These are phyloP conservation scores for Toxotes lorentzi DNA, from an alignment of 2,797 vertebrate genomes.

Conservation along the genomic window DNA sequence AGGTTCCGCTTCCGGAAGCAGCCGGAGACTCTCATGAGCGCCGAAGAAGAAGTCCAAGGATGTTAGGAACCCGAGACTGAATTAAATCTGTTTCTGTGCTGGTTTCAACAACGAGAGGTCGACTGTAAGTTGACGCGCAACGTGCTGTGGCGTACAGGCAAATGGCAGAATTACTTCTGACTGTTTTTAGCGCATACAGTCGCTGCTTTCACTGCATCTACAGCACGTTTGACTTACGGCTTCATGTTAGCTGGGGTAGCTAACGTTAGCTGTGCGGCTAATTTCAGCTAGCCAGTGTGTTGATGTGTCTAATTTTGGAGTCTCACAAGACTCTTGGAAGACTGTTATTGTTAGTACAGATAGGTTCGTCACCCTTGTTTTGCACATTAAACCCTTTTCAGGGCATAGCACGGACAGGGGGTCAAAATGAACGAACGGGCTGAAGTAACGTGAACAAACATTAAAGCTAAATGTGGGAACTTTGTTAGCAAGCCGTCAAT, in stretches of 20 bases:
- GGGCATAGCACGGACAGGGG: accelerated
- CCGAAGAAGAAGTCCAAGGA: slow-evolving; percentile 21
- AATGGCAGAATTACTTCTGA: background rate
- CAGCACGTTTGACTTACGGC: background rate
- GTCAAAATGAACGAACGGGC: background rate
- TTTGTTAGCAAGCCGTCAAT: background rate
- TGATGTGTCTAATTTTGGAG: slow-evolving; percentile 19
- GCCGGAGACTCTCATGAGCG: slow-evolving; percentile 13
- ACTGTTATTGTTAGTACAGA: accelerated
- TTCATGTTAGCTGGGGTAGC: slow-evolving; percentile 41
- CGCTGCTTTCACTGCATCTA: accelerated
- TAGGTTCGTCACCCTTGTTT: accelerated
- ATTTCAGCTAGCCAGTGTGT: slow-evolving; percentile 36
- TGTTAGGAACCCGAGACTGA: slow-evolving; percentile 8
- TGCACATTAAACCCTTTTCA: accelerated
- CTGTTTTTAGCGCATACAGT: background rate
- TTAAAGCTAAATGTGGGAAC: slow-evolving; percentile 5
- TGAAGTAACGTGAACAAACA: background rate
- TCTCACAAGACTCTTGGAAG: background rate
- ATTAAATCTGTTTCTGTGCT: background rate
- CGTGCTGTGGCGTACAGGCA: no score
- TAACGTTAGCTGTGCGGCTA: slow-evolving; percentile 60
- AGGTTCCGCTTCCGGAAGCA: slow-evolving; percentile 62
- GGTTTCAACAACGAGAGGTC: background rate
- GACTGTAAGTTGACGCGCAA: background rate